Conservation (phyloP, 2,113 vertebrate genomes). For the Physeter macrocephalus region DNA sequence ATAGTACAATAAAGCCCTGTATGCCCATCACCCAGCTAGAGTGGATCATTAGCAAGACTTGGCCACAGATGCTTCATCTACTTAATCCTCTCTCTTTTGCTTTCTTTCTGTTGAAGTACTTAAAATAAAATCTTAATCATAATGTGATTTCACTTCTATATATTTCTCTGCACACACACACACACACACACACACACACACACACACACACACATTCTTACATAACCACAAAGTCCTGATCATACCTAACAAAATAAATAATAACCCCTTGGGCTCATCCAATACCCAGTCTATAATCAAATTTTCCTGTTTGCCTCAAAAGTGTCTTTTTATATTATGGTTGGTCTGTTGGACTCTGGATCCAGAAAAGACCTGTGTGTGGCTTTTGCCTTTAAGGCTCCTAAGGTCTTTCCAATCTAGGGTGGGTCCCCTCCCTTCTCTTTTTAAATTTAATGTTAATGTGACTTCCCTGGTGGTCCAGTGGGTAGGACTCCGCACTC, state of each 20-base stretch:
- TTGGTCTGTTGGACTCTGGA: background rate
- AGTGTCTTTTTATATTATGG: background rate
- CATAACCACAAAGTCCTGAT: background rate
- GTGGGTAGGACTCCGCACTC: no score
- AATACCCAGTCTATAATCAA: background rate
- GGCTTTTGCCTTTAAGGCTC: background rate
- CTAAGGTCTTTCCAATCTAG: background rate
- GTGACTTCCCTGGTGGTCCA: no score
- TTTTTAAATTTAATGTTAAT: background rate
- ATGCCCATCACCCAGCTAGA: background rate
- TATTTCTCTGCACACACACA: background rate
- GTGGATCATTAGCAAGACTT: background rate
- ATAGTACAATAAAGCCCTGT: no score
- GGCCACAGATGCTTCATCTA: background rate
- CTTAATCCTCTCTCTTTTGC: no score
- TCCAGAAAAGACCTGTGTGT: background rate
- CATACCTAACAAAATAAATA: background rate
- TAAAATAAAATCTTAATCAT: background rate
- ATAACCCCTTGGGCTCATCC: background rate
- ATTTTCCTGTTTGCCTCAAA: background rate
- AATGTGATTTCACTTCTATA: background rate
- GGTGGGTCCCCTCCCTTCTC: background rate
- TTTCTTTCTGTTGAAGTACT: background rate
- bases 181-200: background rate
- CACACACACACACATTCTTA: background rate